Evolutionary conservation across 2,888 invertebrate species (phyloP), one percentile per base, ranked within the genome.

Genomic region (Latheticus oryzae): DNA sequence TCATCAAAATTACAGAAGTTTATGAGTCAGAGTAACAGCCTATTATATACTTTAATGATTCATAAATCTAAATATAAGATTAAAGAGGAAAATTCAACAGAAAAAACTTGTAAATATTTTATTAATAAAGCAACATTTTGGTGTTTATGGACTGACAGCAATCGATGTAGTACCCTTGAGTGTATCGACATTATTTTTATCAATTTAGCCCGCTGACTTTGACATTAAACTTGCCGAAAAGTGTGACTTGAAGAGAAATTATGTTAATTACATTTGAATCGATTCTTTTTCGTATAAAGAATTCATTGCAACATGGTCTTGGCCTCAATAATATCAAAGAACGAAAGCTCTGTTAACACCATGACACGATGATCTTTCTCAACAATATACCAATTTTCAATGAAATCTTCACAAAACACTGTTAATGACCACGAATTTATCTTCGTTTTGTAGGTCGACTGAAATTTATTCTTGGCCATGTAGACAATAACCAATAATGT

Each of bases 191-290:
- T 23, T 35, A 35, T 17, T 47, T 35, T 33, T n/a, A n/a, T n/a
- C n/a, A n/a, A n/a, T n/a, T n/a, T n/a, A n/a, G n/a, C n/a, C n/a
- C n/a, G n/a, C n/a, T 24, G 48, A 3, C 30, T 50, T 56, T 56
- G 56, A 56, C 56, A 56, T 50, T 56, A 42, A 56, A 50, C 56
- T 56, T 56, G 56, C 50, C 42, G 11, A 24, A 33, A 56, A 48
- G 28, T 24, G n/a, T n/a, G n/a, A 12, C 12, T 13, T 2, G 9
- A 9, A 17, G 11, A 21, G 12, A 38, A 48, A 13, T 15, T 2
- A 5, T 7, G 1, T 15, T 11, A 30, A 30, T 30, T 30, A 3
- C 2, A 11, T 30, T 11, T 13, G 3, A 9, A 26, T 26, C 9
- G 3, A 3, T 35, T 35, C 17, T 35, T 38, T 8, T 21, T 1